Base-by-base conservation (phyloP, 23 tunicate species). In the Botrylloides violaceus region DNA sequence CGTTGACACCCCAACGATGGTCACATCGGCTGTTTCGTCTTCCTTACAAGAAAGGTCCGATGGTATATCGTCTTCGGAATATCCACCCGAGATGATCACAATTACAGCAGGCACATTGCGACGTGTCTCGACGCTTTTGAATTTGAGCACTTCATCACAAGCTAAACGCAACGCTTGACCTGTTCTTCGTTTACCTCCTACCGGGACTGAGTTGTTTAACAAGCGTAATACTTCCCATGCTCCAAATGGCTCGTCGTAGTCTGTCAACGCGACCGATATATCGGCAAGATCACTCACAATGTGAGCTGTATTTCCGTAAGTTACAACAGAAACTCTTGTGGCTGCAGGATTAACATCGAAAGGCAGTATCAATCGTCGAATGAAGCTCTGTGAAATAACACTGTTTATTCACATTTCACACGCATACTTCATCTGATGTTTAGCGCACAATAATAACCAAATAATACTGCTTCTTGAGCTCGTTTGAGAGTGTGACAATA, bases 31-130 rank as follows among this genome's bases (percentile, higher is more conserved):
- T 5, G 43, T 36, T 32, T 43, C 29, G 2, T 43, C 58, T 31
- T n/a, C 12, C 0, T 28, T 24, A 68, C 74, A 68, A 0, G 74
- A 68, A 21, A 68, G n/a, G 37, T 68, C 74, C 0, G 74, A 39
- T 5, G 74, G 47, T 23, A 68, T 68, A 56, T 68, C 74, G 47
- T 68, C 74, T 19, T 68, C 28, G 29, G 74, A 68, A 37, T 68
- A 68, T 39, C 74, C 58, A 23, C 49, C 18, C 4, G 74, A 39
- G 19, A 68, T 30, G 21, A 26, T 30, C 21, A 68, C 47, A 15
- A 68, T 68, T 23, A 68, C 19, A 37, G 26, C 30, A 19, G 56
- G 74, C 27, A 26, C 56, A 12, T 2, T 39, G 4, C 74, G 74
- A 1, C 56, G 56, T 23, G 32, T 27, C 28, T 19, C 37, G 57